These are phyloP conservation scores for Ciconia boyciana DNA, from an alignment of 2,113 vertebrate genomes.

Conservation along the genomic window DNA sequence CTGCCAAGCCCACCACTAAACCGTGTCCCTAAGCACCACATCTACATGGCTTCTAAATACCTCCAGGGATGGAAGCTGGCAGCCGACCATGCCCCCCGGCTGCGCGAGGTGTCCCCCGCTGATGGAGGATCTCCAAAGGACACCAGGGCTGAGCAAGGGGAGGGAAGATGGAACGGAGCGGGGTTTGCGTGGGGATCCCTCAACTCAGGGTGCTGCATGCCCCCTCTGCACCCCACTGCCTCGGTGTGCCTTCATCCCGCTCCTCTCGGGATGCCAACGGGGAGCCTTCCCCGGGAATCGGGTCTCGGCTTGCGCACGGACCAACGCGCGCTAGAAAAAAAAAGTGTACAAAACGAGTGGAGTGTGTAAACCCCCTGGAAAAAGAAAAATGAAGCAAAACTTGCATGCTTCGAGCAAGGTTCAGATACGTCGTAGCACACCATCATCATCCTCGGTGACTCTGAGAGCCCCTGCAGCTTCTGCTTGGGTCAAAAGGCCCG, in stretches of 20 bases:
- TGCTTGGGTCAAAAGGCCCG: neutral
- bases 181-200: neutral
- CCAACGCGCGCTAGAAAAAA: rapidly evolving
- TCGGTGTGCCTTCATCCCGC: neutral
- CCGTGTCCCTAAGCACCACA: rapidly evolving
- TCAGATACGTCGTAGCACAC: rapidly evolving
- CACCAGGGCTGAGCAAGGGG: neutral
- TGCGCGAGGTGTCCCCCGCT: neutral
- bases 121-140: neutral
- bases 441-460: neutral
- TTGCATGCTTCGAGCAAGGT: neutral
- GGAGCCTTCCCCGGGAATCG: neutral
- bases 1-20: neutral
- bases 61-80: neutral
- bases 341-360: rapidly evolving
- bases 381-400: neutral
- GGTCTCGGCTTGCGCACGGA: neutral
- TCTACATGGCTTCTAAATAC: neutral
- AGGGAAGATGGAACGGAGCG: neutral
- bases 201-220: neutral
- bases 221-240: neutral
- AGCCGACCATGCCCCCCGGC: neutral
- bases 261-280: rapidly evolving
- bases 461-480: neutral
- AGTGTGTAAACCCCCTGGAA: rapidly evolving